Evolutionary conservation across 2,888 invertebrate genomes (phyloP), one percentile per base, ranked within the genome.

Genomic region (Protonemura montana): DNA sequence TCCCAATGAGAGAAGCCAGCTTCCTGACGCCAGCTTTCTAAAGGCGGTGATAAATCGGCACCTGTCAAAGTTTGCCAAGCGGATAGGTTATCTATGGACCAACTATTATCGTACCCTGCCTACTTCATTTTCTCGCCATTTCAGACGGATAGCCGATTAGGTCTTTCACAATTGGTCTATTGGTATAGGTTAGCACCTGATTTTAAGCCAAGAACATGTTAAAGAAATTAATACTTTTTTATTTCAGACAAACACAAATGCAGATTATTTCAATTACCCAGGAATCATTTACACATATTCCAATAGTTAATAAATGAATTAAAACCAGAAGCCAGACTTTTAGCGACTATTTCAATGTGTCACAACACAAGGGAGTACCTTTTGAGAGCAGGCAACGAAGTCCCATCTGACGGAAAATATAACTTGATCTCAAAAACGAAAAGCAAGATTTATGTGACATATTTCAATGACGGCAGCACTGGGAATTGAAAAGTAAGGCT

Each of bases 371-470:
- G 7, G 1, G 59, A 2, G 21, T 21, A 21, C 21, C 59, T 59
- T 59, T 59, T 59, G 59, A 59, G 59, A 21, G 59, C 59, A 59
- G 13, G 59, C 59, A 59, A 59, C 59, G 21, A 59, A 59, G 59
- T 59, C 13, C 59, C 13, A 59, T 21, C 59, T 21, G 59, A 59
- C 7, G 59, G 59, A 59, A 59, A 59, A 59, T 21, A 59, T 59
- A 59, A 59, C 59, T 59, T 59, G 59, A 59, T 59, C 59, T 59
- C 59, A 59, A 59, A 59, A 59, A 59, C 59, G 59, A 59, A 21
- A 59, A 59, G 59, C 59, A 59, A 59, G 59, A 59, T 59, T 59
- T 59, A 59, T 59, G 59, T 59, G 59, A 59, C 59, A 59, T 59
- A 21, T 59, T 59, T 59, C 59, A 59, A 59, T 59, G 59, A 59